Conservation (phyloP, 2,888 invertebrate genomes). For the Nymphalis polychloros region DNA sequence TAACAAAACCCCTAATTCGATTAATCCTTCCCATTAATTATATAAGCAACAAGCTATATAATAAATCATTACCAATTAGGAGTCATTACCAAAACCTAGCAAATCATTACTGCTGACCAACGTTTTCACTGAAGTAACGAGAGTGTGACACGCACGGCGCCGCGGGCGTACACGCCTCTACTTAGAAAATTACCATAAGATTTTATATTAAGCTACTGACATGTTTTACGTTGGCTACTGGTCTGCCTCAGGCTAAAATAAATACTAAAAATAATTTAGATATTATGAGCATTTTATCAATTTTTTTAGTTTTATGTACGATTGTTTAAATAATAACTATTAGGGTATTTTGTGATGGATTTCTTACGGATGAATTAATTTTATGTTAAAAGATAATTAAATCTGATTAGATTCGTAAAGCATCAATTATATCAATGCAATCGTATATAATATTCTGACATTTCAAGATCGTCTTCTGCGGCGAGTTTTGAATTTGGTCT, state of each 20-base stretch:
- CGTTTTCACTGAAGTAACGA: constrained; percentile 6
- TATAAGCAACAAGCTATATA: background rate
- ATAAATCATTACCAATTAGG: constrained; percentile 4
- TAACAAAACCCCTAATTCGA: too few relatives aligned
- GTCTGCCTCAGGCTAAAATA: constrained; percentile 16
- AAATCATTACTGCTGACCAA: background rate
- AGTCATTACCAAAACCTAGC: background rate
- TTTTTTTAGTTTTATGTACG: too few relatives aligned
- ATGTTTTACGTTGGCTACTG: constrained; percentile 20
- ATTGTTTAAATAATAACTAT: too few relatives aligned
- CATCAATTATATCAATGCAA: too few relatives aligned
- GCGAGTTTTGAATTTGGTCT: too few relatives aligned
- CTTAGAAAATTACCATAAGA: constrained; percentile 24
- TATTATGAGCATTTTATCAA: background rate
- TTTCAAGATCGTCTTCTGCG: too few relatives aligned
- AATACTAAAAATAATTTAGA: background rate
- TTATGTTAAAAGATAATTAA: too few relatives aligned
- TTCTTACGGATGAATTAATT: too few relatives aligned
- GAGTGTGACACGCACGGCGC: constrained; percentile 18
- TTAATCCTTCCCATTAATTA: too few relatives aligned
- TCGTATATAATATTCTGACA: too few relatives aligned
- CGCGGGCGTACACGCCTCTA: constrained; percentile 31
- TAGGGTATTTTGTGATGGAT: too few relatives aligned
- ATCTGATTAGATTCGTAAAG: too few relatives aligned
- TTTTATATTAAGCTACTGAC: constrained; percentile 10